Base-by-base conservation (phyloP, 2,797 vertebrate species). In the Lepilemur septentrionalis region DNA sequence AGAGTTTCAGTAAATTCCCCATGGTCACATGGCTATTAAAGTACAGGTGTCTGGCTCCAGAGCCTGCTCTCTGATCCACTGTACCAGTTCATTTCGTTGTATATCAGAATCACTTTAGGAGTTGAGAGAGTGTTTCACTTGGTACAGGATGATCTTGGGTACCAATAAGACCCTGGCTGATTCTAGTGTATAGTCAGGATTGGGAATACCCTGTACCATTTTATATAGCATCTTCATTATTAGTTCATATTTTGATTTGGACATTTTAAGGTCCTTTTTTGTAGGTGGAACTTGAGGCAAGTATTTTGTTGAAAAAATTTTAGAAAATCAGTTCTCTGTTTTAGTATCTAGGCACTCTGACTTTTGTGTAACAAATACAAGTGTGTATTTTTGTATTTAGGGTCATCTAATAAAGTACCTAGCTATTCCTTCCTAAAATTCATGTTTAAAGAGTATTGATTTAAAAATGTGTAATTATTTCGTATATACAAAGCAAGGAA, bases 341-440 rank as follows among this genome's bases (percentile, higher is more conserved):
- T 50, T 88, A 6, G 57, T 59, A 59, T 59, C 57, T 59, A 59
- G 57, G 25, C 11, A 59, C 57, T 28, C 57, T 28, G 57, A 25
- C 25, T 59, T 59, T 59, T 59, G 25, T 59, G 57, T 65, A 92
- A 32, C 46, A 90, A 78, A 89, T 70, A 12, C 14, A 88, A 15
- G 11, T 91, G 18, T 61, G 18, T 65, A 23, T 63, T 94, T 65
- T 65, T 65, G 15, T 35, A n/a, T 65, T 65, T 35, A 65, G 63
- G 3, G n/a, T 65, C 32, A n/a, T n/a, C 32, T 65, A 35, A 65
- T 65, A 65, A n/a, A n/a, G 63, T 65, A 78, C 50, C 87, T 94
- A 89, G 81, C 46, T 96, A 95, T 97, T 95, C 38, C 52, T 89
- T 7, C 86, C 20, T 85, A 81, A 96, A 73, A 89, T 94, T 94